A percentile compares a stretch with the other conserved stretches of the same genome.
phyloP scores from a whole-genome alignment of 2,888 invertebrate genomes.

The Chaetogeoica ovagalla region DNA sequence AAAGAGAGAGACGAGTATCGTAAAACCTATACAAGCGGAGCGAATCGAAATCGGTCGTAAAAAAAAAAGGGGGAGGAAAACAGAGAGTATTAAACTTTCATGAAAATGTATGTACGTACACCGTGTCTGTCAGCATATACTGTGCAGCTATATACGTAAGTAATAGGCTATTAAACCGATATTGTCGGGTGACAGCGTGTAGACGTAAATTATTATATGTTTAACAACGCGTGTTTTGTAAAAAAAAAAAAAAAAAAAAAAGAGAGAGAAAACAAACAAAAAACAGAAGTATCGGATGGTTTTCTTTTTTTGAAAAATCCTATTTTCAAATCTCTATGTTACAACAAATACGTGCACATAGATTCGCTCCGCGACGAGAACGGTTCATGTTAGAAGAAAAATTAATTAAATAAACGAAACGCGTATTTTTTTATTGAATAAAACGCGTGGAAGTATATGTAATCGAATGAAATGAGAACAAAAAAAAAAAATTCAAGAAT shows the following conservation, averaged over 20 bases:
- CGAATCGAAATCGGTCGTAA: slow-evolving; percentile 25
- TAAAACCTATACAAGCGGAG: slow-evolving; percentile 28
- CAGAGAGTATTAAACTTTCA: slow-evolving; percentile 23
- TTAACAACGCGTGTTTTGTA: neutral
- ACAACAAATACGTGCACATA: too few species aligned
- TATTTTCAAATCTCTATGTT: neutral
- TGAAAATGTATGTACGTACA: slow-evolving; percentile 16
- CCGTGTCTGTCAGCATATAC: neutral
- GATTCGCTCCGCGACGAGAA: slow-evolving; percentile 4
- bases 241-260: neutral
- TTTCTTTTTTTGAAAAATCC: neutral
- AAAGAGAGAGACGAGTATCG: slow-evolving; percentile 13
- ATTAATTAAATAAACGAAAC: neutral
- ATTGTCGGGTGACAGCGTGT: neutral
- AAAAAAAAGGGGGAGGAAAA: neutral
- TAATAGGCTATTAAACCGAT: slow-evolving; percentile 41
- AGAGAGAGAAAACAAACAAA: neutral
- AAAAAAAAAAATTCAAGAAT: too few species aligned
- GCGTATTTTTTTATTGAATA: neutral
- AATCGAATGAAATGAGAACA: neutral
- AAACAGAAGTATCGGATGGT: neutral
- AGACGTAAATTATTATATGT: slow-evolving; percentile 26
- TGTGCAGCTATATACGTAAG: neutral
- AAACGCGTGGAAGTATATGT: neutral
- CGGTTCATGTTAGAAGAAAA: neutral